These are phyloP conservation scores for Acrossocheilus wenchowensis DNA, from an alignment of 2,797 vertebrate genomes.

Conservation along the genomic window DNA sequence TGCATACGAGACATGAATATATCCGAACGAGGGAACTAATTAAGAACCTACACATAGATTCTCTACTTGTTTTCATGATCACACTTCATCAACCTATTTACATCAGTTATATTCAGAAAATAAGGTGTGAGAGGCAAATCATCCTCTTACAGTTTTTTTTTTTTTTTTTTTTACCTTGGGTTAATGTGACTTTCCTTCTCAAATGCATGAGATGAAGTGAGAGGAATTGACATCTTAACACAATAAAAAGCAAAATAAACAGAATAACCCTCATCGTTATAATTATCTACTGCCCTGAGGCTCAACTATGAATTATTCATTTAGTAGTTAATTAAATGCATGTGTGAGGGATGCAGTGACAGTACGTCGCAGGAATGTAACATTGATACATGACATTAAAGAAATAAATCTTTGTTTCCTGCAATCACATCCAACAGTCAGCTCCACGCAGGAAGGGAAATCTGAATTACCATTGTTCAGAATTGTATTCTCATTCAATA, in stretches of 20 bases:
- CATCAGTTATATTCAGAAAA: not conserved
- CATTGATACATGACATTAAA: conserved; percentile 21
- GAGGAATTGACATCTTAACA: conserved; percentile 82
- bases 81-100: conserved; percentile 3
- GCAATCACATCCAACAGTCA: conserved; percentile 12
- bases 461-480: conserved; percentile 18
- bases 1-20: conserved; percentile 8
- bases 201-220: conserved; percentile 69
- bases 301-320: conserved; percentile 83
- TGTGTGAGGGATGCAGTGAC: conserved; percentile 59
- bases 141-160: not conserved
- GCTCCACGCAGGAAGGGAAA: not conserved
- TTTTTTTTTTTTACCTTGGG: not conserved
- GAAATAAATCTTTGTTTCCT: conserved; percentile 24
- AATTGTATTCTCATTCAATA: conserved; percentile 13
- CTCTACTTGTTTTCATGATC: not conserved
- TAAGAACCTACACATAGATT: conserved; percentile 15
- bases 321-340: conserved; percentile 82
- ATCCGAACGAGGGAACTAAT: conserved; percentile 2
- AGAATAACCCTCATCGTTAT: conserved; percentile 84
- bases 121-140: conserved; percentile 28
- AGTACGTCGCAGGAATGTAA: conserved; percentile 7
- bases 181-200: conserved; percentile 2
- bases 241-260: conserved; percentile 86
- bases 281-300: conserved; percentile 84